phyloP scores from a whole-genome alignment of 1,140 invertebrate genomes.

The Drosophila biarmipes region DNA sequence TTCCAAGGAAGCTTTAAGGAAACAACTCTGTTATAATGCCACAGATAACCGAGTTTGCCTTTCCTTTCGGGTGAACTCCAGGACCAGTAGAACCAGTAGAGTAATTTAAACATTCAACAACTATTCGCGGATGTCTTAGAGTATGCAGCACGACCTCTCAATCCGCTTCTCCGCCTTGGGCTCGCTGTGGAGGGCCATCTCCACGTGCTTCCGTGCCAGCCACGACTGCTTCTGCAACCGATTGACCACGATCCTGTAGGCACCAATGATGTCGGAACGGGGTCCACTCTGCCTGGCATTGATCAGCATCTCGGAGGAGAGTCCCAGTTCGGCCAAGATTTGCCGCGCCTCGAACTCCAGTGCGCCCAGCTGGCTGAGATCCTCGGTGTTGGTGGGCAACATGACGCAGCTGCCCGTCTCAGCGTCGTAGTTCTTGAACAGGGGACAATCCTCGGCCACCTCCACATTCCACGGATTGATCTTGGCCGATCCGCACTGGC shows the following conservation, averaged over 20 bases:
- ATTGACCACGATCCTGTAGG: conserved; percentile 85
- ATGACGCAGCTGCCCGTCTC: conserved; percentile 85
- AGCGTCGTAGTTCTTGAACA: conserved; percentile 84
- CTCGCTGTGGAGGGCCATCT: conserved; percentile 76
- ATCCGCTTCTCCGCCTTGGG: conserved; percentile 77
- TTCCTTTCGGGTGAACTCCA: not conserved
- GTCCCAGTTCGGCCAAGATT: conserved; percentile 83
- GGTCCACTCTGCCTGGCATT: conserved; percentile 82
- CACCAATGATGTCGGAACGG: conserved; percentile 84
- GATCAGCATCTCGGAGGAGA: conserved; percentile 83
- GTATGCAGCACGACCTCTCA: conserved; percentile 80
- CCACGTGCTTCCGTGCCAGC: conserved; percentile 79
- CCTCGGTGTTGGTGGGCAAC: conserved; percentile 84
- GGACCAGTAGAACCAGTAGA: conserved; percentile 27
- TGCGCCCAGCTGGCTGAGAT: conserved; percentile 78
- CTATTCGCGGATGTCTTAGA: conserved; percentile 52
- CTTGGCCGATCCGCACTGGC: conserved; percentile 29
- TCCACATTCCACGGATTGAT: conserved; percentile 78
- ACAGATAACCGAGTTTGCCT: conserved; percentile 9
- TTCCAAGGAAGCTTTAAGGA: not conserved
- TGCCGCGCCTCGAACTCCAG: conserved; percentile 84
- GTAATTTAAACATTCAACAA: conserved; percentile 54
- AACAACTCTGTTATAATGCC: not conserved
- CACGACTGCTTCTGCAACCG: conserved; percentile 84
- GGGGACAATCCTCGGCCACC: conserved; percentile 70